A percentile compares a stretch with the other conserved stretches of the same genome.
Conservation (phyloP, 2,888 invertebrate species). For the Lagria hirta region DNA sequence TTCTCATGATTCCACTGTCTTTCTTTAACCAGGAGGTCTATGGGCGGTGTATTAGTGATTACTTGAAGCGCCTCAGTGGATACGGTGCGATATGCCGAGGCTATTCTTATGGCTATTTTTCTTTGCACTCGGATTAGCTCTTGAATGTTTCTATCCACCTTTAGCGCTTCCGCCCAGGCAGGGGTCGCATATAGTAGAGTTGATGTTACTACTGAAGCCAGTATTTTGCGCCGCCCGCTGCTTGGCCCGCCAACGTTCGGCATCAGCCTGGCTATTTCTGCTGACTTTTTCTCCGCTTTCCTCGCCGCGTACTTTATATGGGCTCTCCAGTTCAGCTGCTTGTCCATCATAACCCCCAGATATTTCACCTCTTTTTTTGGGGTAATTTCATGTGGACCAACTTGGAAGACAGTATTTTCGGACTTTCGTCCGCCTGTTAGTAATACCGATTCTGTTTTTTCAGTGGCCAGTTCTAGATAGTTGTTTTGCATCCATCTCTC, state of each 20-base stretch:
- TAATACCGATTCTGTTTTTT: conserved; percentile 9
- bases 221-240: too few relatives aligned
- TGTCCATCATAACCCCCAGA: too few relatives aligned
- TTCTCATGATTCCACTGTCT: not conserved
- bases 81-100: too few relatives aligned
- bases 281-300: conserved; percentile 8
- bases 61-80: too few relatives aligned
- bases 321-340: too few relatives aligned
- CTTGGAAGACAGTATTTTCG: not conserved
- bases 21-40: conserved; percentile 18
- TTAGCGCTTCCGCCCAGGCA: conserved; percentile 1
- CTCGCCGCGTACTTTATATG: too few relatives aligned
- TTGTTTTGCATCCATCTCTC: conserved; percentile 12
- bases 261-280: conserved; percentile 1
- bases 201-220: too few relatives aligned
- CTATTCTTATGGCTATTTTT: too few relatives aligned
- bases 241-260: too few relatives aligned
- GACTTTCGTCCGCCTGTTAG: not conserved
- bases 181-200: too few relatives aligned
- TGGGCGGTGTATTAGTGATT: too few relatives aligned
- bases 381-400: not conserved
- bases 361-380: too few relatives aligned
- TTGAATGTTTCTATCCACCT: not conserved
- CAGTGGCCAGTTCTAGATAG: conserved; percentile 1
- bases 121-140: conserved; percentile 9